Evolutionary conservation across 1,140 invertebrate species (phyloP).

Genomic region (Bombus impatiens): DNA sequence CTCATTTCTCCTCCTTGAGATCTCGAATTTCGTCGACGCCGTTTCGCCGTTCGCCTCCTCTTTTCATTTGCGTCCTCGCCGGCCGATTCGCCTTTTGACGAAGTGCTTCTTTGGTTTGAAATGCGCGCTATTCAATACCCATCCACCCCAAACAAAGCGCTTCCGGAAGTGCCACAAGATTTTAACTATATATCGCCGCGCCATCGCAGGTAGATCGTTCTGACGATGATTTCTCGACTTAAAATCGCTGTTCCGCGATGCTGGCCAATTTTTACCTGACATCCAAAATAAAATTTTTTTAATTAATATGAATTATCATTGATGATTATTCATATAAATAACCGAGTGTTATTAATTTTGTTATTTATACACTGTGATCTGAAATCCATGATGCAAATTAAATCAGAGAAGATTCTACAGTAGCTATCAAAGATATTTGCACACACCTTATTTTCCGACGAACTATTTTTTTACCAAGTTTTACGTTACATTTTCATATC

Average conservation of each 20-base stretch:
- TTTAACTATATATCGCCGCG: constrained; percentile 57
- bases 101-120: constrained; percentile 81
- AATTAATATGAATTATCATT: too few relatives aligned
- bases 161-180: constrained; percentile 74
- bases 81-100: constrained; percentile 81
- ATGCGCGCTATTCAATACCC: constrained; percentile 77
- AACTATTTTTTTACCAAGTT: too few relatives aligned
- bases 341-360: too few relatives aligned
- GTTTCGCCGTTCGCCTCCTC: constrained; percentile 64
- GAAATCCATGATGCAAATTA: too few relatives aligned
- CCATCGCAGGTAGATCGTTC: constrained; percentile 60
- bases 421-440: too few relatives aligned
- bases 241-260: neutral
- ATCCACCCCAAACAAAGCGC: constrained; percentile 72
- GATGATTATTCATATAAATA: too few relatives aligned
- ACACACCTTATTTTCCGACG: too few relatives aligned
- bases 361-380: too few relatives aligned
- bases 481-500: too few relatives aligned
- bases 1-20: constrained; percentile 69
- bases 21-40: constrained; percentile 73
- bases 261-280: neutral
- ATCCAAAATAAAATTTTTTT: too few relatives aligned
- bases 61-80: constrained; percentile 73
- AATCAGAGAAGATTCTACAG: too few relatives aligned
- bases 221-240: constrained; percentile 48